phyloP scores from a whole-genome alignment of 2,888 invertebrate species.

The Mythimna lalbum region DNA sequence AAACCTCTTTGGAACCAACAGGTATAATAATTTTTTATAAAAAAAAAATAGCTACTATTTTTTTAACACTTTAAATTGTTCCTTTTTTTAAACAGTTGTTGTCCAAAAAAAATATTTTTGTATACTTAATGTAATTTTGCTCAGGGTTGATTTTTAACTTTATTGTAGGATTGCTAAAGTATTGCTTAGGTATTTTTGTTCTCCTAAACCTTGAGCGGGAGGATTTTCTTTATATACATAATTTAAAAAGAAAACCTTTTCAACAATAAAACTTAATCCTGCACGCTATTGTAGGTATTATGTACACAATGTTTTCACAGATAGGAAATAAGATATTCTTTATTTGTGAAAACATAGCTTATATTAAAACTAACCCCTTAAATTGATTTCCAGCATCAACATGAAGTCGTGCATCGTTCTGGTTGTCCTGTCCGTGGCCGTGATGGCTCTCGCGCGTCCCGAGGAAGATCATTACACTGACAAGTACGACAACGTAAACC shows the following conservation, averaged over 20 bases:
- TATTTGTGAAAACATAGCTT: no score
- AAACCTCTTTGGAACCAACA: constrained; percentile 17
- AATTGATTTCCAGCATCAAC: constrained; percentile 42
- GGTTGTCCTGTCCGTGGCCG: constrained; percentile 69
- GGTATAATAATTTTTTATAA: constrained; percentile 28
- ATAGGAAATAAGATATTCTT: no score
- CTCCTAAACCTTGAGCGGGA: no score
- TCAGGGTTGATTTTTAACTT: neutral
- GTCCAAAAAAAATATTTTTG: neutral
- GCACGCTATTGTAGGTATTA: no score
- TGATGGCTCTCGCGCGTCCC: constrained; percentile 64
- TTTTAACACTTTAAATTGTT: neutral
- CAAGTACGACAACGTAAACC: constrained; percentile 92
- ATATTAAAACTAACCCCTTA: no score
- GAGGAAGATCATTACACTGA: constrained; percentile 88
- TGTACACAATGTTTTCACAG: no score
- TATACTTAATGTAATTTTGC: neutral
- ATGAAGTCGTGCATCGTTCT: constrained; percentile 69
- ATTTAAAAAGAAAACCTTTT: no score
- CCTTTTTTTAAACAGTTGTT: neutral
- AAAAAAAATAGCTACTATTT: neutral
- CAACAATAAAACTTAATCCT: no score
- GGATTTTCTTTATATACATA: neutral
- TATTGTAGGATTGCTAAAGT: neutral
- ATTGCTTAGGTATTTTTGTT: no score